Conservation (phyloP, 2,888 invertebrate species). For the Protodeltote pygarga region DNA sequence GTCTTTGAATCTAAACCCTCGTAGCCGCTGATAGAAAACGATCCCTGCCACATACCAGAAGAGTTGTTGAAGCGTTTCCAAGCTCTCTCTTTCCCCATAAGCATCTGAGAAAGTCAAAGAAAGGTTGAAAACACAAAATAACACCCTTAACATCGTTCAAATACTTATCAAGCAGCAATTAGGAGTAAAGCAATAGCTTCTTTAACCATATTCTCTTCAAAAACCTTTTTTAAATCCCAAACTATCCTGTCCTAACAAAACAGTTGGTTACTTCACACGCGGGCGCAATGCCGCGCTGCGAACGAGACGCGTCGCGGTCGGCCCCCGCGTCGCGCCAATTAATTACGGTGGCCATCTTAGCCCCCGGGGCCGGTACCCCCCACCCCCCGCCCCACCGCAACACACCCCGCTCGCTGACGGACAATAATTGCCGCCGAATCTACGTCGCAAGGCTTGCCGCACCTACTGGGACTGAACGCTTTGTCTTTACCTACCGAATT, state of each 20-base stretch:
- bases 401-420: constrained; percentile 70
- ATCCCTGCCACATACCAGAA: no score
- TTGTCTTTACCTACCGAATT: constrained; percentile 27
- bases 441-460: constrained; percentile 56
- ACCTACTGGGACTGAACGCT: constrained; percentile 44
- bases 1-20: no score
- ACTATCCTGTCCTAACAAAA: constrained; percentile 5
- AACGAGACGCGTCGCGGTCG: constrained; percentile 83
- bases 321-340: constrained; percentile 86
- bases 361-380: constrained; percentile 61
- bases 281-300: constrained; percentile 81
- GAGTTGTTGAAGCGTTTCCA: no score
- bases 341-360: constrained; percentile 87
- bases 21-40: no score
- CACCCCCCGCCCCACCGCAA: constrained; percentile 50
- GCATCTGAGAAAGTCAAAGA: no score
- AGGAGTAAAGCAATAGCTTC: background rate
- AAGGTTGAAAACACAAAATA: no score
- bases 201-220: background rate
- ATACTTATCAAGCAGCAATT: no score
- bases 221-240: background rate
- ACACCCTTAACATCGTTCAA: no score
- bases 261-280: constrained; percentile 58
- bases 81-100: no score
- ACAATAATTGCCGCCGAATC: constrained; percentile 85